Base-by-base conservation (phyloP, 2,888 invertebrate genomes). In the Troides helena region DNA sequence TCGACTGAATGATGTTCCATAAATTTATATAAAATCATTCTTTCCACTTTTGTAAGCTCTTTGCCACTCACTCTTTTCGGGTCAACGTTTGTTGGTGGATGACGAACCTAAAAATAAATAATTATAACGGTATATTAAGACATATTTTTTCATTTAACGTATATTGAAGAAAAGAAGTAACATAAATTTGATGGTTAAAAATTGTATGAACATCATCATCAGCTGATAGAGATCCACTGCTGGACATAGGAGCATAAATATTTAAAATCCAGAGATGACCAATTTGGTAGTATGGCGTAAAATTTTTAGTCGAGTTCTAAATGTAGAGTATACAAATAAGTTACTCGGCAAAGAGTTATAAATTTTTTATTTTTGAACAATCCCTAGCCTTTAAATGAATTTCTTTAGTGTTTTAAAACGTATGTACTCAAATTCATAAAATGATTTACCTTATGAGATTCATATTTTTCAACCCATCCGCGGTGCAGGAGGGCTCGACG, bases 1-100 rank as follows among this genome's bases (percentile, higher is more conserved):
- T 98, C 97, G 1, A 97, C 96, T 0, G 96, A 95, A 77, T 96
- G 95, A 78, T 96, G 95, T 77, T 95, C 95, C 80, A 98, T 93
- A 85, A 97, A 95, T 76, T 97, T 94, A 5, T 95, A 96, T 80
- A 96, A 94, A 65, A 95, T 94, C 82, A 94, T 94, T 72, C 94
- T 92, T 82, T 96, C 96, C 65, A 95, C 95, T 87, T 94, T 95
- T 3, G 94, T 90, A 12, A 94, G 86, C 73, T 94, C 94, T 78
- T 88, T 77, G 60, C 87, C 88, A 18, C 86, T 82, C n/a, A 83
- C 84, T 85, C 90, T 80, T 85, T 89, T 79, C 77, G 93, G 87
- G 74, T 92, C 91, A 65, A 88, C 70, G 69, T 81, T 85, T 62
- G 82, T 65, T 23, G 90, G 88, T 23, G 90, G 89, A 72, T 88